Conservation (phyloP, 2,888 invertebrate genomes). For the Mellilla xanthometata region DNA sequence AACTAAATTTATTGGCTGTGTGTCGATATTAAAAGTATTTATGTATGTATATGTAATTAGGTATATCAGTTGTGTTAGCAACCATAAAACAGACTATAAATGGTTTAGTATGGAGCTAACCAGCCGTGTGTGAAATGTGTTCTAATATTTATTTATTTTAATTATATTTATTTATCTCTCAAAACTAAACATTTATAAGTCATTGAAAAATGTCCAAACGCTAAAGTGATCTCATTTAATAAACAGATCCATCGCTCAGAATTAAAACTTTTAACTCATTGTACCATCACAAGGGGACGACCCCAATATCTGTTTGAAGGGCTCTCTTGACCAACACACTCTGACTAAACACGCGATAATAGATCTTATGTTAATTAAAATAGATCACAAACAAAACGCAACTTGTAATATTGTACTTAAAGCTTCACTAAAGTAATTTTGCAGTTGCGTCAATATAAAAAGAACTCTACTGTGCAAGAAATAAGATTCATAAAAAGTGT, state of each 20-base stretch:
- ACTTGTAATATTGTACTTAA: neutral
- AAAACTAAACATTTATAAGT: neutral
- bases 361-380: slow-evolving; percentile 3
- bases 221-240: slow-evolving; percentile 4
- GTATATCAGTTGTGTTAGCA: no score
- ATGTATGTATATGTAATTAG: no score
- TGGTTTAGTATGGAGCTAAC: no score
- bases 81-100: no score
- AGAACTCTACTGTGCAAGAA: slow-evolving; percentile 1
- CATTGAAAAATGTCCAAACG: neutral
- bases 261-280: slow-evolving; percentile 51
- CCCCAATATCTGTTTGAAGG: slow-evolving; percentile 23
- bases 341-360: neutral
- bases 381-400: slow-evolving; percentile 1
- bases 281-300: slow-evolving; percentile 55
- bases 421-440: neutral
- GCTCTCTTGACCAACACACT: slow-evolving; percentile 11
- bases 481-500: slow-evolving; percentile 21
- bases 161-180: no score
- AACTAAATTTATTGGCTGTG: no score
- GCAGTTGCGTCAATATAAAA: slow-evolving; percentile 10
- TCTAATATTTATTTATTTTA: neutral
- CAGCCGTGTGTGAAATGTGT: no score
- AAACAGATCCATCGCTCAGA: slow-evolving; percentile 36
- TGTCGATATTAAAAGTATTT: no score